Conservation (phyloP, 2,888 invertebrate genomes). For the Zygothrica quintamaculata region DNA sequence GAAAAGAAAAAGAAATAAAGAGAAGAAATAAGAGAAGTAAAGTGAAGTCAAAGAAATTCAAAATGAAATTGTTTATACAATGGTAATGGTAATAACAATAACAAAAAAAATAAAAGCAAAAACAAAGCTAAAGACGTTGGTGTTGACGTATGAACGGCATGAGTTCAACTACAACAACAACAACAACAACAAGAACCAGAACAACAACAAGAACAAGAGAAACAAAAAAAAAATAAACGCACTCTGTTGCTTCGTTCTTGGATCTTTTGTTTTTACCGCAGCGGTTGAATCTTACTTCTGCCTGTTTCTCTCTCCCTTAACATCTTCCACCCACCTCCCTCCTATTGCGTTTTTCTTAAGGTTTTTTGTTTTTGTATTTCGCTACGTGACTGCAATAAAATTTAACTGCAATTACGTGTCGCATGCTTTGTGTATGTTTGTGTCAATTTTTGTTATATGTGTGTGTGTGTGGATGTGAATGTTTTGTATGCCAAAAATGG, state of each 20-base stretch:
- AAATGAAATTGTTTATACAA: constrained; percentile 68
- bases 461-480: neutral
- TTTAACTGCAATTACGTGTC: constrained; percentile 76
- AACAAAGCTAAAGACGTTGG: constrained; percentile 37
- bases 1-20: constrained; percentile 4
- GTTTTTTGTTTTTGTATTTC: constrained; percentile 35
- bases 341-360: constrained; percentile 30
- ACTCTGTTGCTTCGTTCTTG: constrained; percentile 48
- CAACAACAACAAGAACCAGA: constrained; percentile 17
- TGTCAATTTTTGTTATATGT: neutral
- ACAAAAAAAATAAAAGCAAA: constrained; percentile 1
- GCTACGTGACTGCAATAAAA: constrained; percentile 75
- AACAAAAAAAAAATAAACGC: too few species aligned
- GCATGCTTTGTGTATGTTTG: constrained; percentile 35
- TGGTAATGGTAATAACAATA: constrained; percentile 28
- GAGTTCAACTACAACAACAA: constrained; percentile 22
- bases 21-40: too few species aligned
- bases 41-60: constrained; percentile 51
- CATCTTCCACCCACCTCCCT: constrained; percentile 7
- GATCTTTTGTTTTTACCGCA: constrained; percentile 61
- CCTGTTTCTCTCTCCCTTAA: neutral
- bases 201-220: constrained; percentile 22
- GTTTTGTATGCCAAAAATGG: constrained; percentile 37
- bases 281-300: constrained; percentile 31
- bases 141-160: constrained; percentile 40